A percentile compares a stretch with the other conserved stretches of the same genome.
Conservation (phyloP, 2,888 invertebrate genomes). For the Lasioglossum villosulum region DNA sequence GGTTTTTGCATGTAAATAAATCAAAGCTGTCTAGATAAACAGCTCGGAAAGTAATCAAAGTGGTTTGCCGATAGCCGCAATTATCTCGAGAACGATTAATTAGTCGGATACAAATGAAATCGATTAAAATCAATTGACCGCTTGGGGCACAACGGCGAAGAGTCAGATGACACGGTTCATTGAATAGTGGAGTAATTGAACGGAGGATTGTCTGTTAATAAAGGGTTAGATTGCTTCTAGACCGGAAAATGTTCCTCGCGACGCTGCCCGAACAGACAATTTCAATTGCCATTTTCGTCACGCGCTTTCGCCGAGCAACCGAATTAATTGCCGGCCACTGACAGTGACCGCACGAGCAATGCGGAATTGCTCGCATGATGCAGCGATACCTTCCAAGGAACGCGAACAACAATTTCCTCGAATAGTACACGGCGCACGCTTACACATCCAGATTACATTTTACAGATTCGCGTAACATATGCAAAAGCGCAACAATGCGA, state of each 20-base stretch:
- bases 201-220: neutral
- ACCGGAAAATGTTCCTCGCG: neutral
- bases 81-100: neutral
- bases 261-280: neutral
- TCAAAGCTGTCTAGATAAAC: neutral
- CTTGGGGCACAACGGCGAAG: neutral
- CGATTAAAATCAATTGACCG: neutral
- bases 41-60: neutral
- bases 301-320: neutral
- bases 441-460: neutral
- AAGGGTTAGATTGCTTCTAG: neutral
- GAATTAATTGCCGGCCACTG: neutral
- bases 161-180: neutral
- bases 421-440: neutral
- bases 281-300: neutral
- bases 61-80: neutral
- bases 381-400: neutral
- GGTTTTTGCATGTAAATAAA: neutral
- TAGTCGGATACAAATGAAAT: neutral
- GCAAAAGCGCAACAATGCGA: neutral
- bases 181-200: neutral
- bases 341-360: constrained; percentile 8
- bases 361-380: neutral
- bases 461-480: constrained; percentile 11
- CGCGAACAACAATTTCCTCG: constrained; percentile 4